Base-by-base conservation (phyloP, 2,113 vertebrate genomes). In the Danionella cerebrum region DNA sequence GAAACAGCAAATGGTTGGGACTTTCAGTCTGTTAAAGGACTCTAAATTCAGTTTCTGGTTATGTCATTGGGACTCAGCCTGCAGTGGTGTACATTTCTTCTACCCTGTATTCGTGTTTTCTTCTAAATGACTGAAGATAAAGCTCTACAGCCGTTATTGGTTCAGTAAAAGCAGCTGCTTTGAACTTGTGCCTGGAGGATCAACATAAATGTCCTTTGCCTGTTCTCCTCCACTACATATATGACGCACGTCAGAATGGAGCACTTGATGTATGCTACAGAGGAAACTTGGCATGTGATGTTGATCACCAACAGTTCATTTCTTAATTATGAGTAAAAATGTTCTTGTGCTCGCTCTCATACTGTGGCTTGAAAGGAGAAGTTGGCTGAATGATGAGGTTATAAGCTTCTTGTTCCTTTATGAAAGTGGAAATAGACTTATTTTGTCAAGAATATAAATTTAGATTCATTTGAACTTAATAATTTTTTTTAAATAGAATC, bases 91-190 rank as follows among this genome's bases (percentile, higher is more conserved):
- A 1, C 57, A 60, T 60, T 45, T 25, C 16, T 60, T 6, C 57
- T 60, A 19, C 57, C 42, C 57, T 60, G 29, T 60, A 18, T 60
- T 45, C 25, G 24, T 47, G 31, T 41, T 71, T 76, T 54, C 45
- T 60, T 76, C 60, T 47, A 12, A 65, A 36, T 22, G 53, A 50
- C 29, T 60, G 31, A 55, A 55, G 41, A 45, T 63, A 47, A 47
- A 24, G 25, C 25, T 52, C 38, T 62, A 13, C 39, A 58, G 35
- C 13, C 14, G 14, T 19, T 35, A 25, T 22, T 27, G 42, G 63
- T 70, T 48, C 68, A 65, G 68, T 71, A 69, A 66, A 67, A 73
- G 67, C 59, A 71, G 53, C 39, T 75, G 70, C 67, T 71, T 73
- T 74, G 59, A 74, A 69, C 47, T 59, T 16, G 14, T 65, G 70